These are phyloP conservation scores for Siniperca undulata DNA, from an alignment of 2,797 vertebrate genomes.

Conservation along the genomic window DNA sequence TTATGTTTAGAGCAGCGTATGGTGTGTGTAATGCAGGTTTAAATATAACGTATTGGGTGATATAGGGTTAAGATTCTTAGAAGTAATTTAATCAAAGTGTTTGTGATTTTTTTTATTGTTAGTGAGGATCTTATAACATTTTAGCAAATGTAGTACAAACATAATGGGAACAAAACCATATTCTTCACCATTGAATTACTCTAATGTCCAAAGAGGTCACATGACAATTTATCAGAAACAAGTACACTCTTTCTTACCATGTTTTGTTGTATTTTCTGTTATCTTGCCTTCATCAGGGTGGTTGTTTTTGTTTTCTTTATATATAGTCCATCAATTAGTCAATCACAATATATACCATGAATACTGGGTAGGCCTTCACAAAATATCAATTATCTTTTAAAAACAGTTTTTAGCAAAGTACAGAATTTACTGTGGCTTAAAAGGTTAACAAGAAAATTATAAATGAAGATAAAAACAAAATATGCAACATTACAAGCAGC, in stretches of 20 bases:
- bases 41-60: background rate
- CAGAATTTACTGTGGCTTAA: background rate
- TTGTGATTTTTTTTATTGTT: background rate
- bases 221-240: background rate
- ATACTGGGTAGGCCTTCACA: background rate
- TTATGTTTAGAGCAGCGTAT: background rate
- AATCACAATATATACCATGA: background rate
- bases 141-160: background rate
- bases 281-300: background rate
- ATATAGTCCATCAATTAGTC: background rate
- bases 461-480: background rate
- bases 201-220: background rate
- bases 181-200: background rate
- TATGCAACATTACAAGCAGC: background rate
- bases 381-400: background rate
- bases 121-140: background rate
- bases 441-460: background rate
- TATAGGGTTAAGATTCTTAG: background rate
- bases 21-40: background rate
- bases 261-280: too few species aligned
- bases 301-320: background rate
- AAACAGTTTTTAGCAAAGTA: background rate
- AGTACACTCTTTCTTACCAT: too few species aligned
- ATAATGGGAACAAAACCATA: background rate
- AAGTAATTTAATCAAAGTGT: background rate